Evolutionary conservation across 2,113 vertebrate species (phyloP), one percentile per base, ranked within the genome.

Genomic region (Loxodonta africana): DNA sequence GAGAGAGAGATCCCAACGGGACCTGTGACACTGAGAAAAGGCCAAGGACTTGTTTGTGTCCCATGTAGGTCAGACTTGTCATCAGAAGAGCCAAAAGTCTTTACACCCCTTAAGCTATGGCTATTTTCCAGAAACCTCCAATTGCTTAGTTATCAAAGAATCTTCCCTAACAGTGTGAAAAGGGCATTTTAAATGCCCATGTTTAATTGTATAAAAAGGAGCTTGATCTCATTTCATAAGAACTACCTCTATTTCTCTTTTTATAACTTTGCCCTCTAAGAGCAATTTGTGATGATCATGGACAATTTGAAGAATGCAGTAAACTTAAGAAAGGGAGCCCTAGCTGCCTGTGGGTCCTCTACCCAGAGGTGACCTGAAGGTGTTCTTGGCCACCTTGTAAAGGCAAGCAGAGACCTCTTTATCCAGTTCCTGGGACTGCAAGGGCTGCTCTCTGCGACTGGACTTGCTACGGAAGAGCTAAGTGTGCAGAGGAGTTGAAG

Each of bases 251-350:
- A 25, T 86, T 57, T 81, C 51, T 57, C 48, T 73, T 76, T 77
- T 69, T 41, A n/a, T 82, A 63, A 44, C 51, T 25, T 60, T 30
- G 69, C 76, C 48, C 30, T 82, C 46, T 74, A 28, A 69, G 67
- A 93, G 89, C n/a, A 63, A 76, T 82, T 69, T 85, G 76, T 65
- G 63, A 48, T 0, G 25, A 74, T 69, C 37, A 85, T 96, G 85
- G 84, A 33, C 18, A n/a, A 8, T 90, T 53, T 85, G 95, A 88
- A 90, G 88, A 67, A 89, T 1, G 12, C 3, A 88, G 11, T 30
- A 89, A 46, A 86, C 30, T 74, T 81, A 65, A 33, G 84, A 71
- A 81, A 69, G 46, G 21, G 41, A 18, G 23, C 30, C 37, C 21
- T 74, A 18, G 28, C 0, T 12, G 14, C 11, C 76, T 78, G 41